Evolutionary conservation across 2,888 invertebrate species (phyloP).

Genomic region (Heliconius cydno): DNA sequence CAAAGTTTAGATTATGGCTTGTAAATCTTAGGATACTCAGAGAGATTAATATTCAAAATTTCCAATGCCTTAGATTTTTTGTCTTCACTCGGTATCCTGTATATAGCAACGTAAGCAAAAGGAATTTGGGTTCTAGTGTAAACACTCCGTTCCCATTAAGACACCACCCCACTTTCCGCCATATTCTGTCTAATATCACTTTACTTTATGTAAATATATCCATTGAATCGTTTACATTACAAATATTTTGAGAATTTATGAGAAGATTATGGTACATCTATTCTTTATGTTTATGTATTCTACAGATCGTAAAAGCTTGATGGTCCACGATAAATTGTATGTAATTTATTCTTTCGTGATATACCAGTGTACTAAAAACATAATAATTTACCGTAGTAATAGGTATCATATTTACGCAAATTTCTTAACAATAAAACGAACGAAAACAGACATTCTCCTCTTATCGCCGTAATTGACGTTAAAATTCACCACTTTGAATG

Average conservation of each 20-base stretch:
- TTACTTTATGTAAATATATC: too few relatives aligned
- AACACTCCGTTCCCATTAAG: too few relatives aligned
- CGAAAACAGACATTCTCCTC: not conserved
- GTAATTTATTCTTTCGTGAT: conserved; percentile 10
- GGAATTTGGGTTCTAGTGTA: too few relatives aligned
- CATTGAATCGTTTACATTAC: too few relatives aligned
- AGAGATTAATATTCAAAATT: too few relatives aligned
- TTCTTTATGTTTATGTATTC: not conserved
- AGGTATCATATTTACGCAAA: conserved; percentile 7
- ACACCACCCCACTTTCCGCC: too few relatives aligned
- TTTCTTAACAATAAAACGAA: not conserved
- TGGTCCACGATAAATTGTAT: not conserved
- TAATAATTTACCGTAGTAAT: not conserved
- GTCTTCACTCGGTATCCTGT: too few relatives aligned
- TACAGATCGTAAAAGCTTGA: not conserved
- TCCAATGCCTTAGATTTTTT: too few relatives aligned
- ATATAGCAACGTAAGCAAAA: too few relatives aligned
- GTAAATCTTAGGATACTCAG: not conserved
- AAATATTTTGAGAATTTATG: not conserved
- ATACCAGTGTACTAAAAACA: conserved; percentile 6
- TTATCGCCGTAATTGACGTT: not conserved
- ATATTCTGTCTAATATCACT: too few relatives aligned
- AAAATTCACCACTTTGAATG: not conserved
- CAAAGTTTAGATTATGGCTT: not conserved
- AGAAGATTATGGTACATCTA: not conserved